phyloP scores from a whole-genome alignment of 2,797 vertebrate genomes.

The Mus minutoides region DNA sequence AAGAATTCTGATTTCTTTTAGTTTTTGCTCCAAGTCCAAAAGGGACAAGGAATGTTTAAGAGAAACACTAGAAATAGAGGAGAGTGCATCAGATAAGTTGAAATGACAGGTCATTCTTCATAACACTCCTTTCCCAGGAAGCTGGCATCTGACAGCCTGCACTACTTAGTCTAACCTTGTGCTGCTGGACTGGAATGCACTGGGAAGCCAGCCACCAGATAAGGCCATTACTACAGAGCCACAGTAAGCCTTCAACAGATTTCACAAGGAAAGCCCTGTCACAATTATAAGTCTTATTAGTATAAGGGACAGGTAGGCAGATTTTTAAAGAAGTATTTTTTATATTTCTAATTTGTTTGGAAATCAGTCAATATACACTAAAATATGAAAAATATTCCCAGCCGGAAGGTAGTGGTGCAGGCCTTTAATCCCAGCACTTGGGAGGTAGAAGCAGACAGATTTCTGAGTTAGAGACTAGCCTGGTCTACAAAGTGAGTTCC shows the following conservation, averaged over 20 bases:
- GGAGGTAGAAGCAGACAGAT: too few species aligned
- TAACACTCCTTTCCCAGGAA: background rate
- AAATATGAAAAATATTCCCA: constrained; percentile 41
- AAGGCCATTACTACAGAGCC: constrained; percentile 7
- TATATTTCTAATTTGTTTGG: constrained; percentile 53
- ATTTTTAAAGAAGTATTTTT: constrained; percentile 49
- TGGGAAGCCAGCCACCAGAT: background rate
- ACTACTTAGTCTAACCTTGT: background rate
- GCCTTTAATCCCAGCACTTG: too few species aligned
- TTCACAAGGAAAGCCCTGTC: constrained; percentile 56
- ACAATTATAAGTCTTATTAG: background rate
- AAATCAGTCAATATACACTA: constrained; percentile 32
- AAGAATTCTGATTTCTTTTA: constrained; percentile 92
- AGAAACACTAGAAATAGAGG: constrained; percentile 90
- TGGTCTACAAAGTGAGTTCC: too few species aligned
- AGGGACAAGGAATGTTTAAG: constrained; percentile 96
- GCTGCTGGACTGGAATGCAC: background rate
- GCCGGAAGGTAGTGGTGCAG: too few species aligned
- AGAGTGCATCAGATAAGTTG: constrained; percentile 46
- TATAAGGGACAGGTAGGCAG: background rate
- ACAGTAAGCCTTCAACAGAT: background rate
- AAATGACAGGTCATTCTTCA: background rate
- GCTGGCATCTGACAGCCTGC: background rate
- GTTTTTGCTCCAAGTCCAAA: constrained; percentile 94
- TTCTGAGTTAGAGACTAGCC: too few species aligned